Conservation (phyloP, 2,113 vertebrate genomes). For the Rhipidura dahli region DNA sequence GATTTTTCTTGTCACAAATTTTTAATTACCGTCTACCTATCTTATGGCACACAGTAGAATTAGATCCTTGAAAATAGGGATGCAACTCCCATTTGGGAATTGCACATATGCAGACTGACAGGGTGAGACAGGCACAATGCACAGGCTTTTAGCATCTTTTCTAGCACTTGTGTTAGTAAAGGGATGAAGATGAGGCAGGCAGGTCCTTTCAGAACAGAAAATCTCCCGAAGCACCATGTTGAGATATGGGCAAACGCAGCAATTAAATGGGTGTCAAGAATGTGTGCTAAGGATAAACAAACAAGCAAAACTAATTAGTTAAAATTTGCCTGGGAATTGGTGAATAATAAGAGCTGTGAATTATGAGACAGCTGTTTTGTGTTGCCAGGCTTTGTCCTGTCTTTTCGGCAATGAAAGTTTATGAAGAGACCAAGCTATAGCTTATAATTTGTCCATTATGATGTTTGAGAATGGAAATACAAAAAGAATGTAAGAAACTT, state of each 20-base stretch:
- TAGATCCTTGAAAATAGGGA: not conserved
- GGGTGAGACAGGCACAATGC: not conserved
- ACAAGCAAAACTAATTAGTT: constrained; percentile 23
- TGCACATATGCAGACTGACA: not conserved
- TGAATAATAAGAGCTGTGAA: constrained; percentile 4
- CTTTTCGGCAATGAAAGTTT: not conserved
- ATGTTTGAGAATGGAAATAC: not conserved
- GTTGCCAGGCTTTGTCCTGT: not conserved
- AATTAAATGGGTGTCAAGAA: constrained; percentile 33
- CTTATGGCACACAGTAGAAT: not conserved
- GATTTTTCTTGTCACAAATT: not conserved
- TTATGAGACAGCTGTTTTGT: not conserved
- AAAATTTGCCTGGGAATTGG: constrained; percentile 11
- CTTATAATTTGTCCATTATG: not conserved
- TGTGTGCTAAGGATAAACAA: constrained; percentile 8
- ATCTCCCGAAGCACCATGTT: not conserved
- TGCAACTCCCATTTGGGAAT: constrained; percentile 1
- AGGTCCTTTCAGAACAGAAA: not conserved
- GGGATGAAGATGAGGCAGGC: not conserved
- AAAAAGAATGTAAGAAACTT: not conserved
- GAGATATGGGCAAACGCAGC: not conserved
- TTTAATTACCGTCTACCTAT: constrained; percentile 40
- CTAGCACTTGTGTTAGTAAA: not conserved
- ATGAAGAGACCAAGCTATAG: not conserved
- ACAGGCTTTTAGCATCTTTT: not conserved